These are phyloP conservation scores for Amphibalanus amphitrite DNA, from an alignment of 1,140 invertebrate species.

Conservation along the genomic window DNA sequence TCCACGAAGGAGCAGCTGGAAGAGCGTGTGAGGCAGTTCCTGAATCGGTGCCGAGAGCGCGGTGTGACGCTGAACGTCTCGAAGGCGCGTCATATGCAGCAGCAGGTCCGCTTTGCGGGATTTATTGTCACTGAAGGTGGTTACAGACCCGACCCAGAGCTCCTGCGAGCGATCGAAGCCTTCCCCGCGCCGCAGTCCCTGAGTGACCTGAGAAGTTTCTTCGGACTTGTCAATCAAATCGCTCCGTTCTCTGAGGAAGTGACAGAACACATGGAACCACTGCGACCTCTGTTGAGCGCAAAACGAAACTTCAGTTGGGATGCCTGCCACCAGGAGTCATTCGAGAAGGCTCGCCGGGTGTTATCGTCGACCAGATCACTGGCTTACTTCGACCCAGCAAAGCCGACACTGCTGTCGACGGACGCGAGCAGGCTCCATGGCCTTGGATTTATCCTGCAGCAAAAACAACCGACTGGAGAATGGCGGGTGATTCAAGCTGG, in stretches of 20 bases:
- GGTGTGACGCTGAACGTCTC: not conserved
- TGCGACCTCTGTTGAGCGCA: not conserved
- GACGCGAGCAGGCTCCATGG: slow-evolving; percentile 4
- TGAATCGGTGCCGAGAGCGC: not conserved
- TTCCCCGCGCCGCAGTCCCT: slow-evolving; percentile 6
- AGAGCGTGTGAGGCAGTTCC: not conserved
- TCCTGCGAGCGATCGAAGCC: not conserved
- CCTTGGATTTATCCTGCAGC: not conserved
- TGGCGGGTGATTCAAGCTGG: not conserved
- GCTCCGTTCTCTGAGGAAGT: slow-evolving; percentile 6
- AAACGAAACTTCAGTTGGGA: slow-evolving; percentile 5
- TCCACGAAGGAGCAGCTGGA: not conserved
- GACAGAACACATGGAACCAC: not conserved
- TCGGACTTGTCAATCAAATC: slow-evolving; percentile 11
- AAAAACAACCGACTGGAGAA: not conserved
- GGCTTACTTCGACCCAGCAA: slow-evolving; percentile 1
- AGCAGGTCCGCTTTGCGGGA: not conserved
- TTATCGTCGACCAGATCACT: not conserved
- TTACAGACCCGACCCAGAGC: slow-evolving; percentile 1
- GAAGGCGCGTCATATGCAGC: not conserved
- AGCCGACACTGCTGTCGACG: not conserved
- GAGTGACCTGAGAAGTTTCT: slow-evolving; percentile 5
- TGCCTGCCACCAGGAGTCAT: not conserved
- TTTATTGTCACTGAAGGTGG: not conserved
- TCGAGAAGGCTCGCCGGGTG: not conserved